Percentiles rank a stretch among this genome's conserved stretches.
phyloP scores from a whole-genome alignment of 2,888 invertebrate genomes.

The Monoplex corrugatus region DNA sequence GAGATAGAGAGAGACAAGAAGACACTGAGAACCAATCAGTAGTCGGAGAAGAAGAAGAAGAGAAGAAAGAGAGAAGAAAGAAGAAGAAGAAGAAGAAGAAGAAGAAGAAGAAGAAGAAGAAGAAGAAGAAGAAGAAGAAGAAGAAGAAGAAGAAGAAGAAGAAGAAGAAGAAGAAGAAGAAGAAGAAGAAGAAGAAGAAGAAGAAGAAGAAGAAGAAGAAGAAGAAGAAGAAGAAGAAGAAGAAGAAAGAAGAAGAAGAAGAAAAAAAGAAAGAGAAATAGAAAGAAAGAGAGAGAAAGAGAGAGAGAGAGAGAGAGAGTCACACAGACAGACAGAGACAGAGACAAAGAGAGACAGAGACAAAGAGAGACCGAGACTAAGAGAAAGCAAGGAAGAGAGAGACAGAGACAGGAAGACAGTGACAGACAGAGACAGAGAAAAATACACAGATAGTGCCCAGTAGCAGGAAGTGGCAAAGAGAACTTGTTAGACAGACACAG shows the following conservation, averaged over 20 bases:
- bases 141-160: not conserved
- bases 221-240: not conserved
- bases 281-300: conserved; percentile 17
- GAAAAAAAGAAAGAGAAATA: not conserved
- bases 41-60: too few relatives aligned
- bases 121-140: too few relatives aligned
- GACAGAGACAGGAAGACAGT: not conserved
- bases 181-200: not conserved
- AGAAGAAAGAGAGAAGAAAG: too few relatives aligned
- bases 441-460: not conserved
- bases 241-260: not conserved
- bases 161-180: not conserved
- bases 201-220: not conserved
- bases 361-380: not conserved
- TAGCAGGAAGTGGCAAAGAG: too few relatives aligned
- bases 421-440: not conserved
- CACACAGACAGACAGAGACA: not conserved
- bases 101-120: too few relatives aligned
- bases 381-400: not conserved
- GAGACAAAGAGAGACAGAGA: not conserved
- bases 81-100: too few relatives aligned
- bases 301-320: not conserved
- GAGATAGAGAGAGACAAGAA: too few relatives aligned
- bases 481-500: too few relatives aligned
- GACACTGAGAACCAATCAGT: too few relatives aligned